Evolutionary conservation across 2,113 vertebrate species (phyloP).

Genomic region (Chionodraco myersi): DNA sequence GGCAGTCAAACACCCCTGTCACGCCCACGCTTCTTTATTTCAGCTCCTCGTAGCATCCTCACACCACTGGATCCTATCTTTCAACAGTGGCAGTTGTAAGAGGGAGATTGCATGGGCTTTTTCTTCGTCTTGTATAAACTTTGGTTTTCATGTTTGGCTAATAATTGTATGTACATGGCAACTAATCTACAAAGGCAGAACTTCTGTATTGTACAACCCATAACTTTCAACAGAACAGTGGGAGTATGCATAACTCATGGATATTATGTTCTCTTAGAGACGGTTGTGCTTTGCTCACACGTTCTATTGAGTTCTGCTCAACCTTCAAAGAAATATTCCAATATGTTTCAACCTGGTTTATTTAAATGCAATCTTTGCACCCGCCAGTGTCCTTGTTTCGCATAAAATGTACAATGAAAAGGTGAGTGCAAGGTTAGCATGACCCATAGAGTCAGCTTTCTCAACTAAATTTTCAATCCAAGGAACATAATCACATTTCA

Average conservation of each 20-base stretch:
- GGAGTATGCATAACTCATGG: background rate
- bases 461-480: too few species aligned
- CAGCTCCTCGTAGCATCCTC: conserved; percentile 35
- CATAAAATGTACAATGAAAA: too few species aligned
- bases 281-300: background rate
- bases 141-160: conserved; percentile 21
- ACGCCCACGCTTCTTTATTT: conserved; percentile 53
- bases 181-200: conserved; percentile 9
- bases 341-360: background rate
- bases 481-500: background rate
- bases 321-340: background rate
- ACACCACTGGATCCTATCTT: conserved; percentile 35
- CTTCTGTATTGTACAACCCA: background rate
- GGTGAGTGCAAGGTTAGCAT: background rate
- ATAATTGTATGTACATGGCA: conserved; percentile 44
- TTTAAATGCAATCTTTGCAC: background rate
- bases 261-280: background rate
- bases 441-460: background rate
- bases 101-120: background rate
- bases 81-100: conserved; percentile 25
- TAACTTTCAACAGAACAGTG: background rate
- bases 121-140: conserved; percentile 27
- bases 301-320: background rate
- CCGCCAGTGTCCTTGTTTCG: background rate
- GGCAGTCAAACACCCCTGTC: conserved; percentile 32